Conservation (phyloP, 1,140 invertebrate species). For the Drosophila pachea region DNA sequence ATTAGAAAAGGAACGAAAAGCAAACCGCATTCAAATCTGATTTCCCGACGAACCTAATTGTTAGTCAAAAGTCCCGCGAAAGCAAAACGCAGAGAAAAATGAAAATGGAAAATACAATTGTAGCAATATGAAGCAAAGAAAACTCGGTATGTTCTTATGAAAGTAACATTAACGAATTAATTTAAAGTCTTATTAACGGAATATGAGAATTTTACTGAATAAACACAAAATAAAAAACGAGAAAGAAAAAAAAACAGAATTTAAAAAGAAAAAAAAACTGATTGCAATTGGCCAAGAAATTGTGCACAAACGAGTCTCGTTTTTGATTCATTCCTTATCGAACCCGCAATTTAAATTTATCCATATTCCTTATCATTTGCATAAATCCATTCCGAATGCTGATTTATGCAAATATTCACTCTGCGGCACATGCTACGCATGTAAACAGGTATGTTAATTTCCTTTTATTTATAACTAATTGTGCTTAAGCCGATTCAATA, state of each 20-base stretch:
- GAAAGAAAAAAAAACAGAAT: slow-evolving; percentile 28
- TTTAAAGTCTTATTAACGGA: slow-evolving; percentile 73
- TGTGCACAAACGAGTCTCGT: slow-evolving; percentile 13
- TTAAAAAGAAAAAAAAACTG: slow-evolving; percentile 6
- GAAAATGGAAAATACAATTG: slow-evolving; percentile 43
- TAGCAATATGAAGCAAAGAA: slow-evolving; percentile 70
- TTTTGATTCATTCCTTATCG: slow-evolving; percentile 4
- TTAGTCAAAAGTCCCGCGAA: slow-evolving; percentile 48
- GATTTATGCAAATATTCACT: background rate
- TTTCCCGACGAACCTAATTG: slow-evolving; percentile 51
- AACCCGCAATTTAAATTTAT: background rate
- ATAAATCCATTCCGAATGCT: background rate
- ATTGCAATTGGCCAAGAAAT: slow-evolving; percentile 14
- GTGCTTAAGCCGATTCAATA: background rate
- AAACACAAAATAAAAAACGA: slow-evolving; percentile 45
- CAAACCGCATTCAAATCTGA: slow-evolving; percentile 56
- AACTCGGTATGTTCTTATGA: slow-evolving; percentile 77
- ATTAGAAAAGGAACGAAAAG: slow-evolving; percentile 53
- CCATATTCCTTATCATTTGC: background rate
- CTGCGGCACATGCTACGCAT: background rate
- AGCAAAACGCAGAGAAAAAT: slow-evolving; percentile 24
- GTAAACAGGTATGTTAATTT: slow-evolving; percentile 12
- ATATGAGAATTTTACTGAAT: slow-evolving; percentile 77
- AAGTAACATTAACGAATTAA: slow-evolving; percentile 77
- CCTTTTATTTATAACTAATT: background rate